Conservation (phyloP, 2,888 invertebrate species). For the Tipula vernalis region DNA sequence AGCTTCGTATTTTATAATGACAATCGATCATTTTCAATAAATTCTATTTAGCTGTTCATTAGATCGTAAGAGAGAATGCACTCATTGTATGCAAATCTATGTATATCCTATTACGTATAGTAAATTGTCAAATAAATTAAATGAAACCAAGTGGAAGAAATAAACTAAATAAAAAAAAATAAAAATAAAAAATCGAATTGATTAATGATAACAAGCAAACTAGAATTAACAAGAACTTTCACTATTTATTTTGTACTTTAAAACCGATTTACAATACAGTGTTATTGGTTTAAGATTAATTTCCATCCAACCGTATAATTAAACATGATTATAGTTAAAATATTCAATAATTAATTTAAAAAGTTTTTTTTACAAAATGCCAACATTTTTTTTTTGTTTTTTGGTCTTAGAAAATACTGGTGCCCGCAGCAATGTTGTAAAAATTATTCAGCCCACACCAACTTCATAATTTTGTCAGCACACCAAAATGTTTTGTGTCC, state of each 20-base stretch:
- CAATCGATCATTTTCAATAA: neutral
- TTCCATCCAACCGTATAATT: neutral
- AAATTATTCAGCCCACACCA: neutral
- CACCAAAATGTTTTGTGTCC: neutral
- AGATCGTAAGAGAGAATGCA: neutral
- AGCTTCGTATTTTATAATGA: neutral
- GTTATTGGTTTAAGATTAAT: neutral
- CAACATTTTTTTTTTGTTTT: neutral
- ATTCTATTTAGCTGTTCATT: neutral
- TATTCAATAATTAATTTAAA: neutral
- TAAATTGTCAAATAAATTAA: neutral
- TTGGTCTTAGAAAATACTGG: neutral
- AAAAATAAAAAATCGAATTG: neutral
- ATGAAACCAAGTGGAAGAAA: neutral
- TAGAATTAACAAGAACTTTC: neutral
- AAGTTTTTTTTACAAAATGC: neutral
- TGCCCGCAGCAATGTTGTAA: neutral
- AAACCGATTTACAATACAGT: neutral
- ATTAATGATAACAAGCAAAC: neutral
- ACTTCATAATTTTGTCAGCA: neutral
- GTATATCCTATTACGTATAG: neutral
- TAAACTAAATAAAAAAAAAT: neutral
- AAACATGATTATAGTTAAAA: neutral
- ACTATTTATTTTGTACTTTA: neutral
- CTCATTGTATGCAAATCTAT: neutral